Conservation (phyloP, 2,113 vertebrate genomes). For the Saccopteryx leptura region DNA sequence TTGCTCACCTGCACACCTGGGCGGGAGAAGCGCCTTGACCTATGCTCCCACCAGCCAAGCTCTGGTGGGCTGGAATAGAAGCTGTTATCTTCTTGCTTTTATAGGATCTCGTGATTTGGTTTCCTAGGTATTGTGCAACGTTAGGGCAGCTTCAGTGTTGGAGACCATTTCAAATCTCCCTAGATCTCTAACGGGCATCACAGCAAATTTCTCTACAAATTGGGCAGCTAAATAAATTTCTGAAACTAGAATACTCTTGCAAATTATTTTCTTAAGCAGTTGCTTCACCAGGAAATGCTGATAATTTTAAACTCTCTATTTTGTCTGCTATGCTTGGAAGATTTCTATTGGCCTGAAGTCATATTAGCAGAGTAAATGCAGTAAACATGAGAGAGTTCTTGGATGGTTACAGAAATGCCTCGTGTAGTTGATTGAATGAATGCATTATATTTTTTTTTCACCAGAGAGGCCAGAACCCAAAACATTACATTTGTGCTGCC, state of each 20-base stretch:
- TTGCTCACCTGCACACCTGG: background rate
- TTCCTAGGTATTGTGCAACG: background rate
- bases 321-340: background rate
- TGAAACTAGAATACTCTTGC: background rate
- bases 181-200: background rate
- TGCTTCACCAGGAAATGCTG: background rate
- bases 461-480: background rate
- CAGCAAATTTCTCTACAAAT: background rate
- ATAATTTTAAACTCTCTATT: background rate
- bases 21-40: accelerated
- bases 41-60: background rate
- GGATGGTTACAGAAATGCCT: background rate
- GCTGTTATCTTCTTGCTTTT: background rate
- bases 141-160: background rate
- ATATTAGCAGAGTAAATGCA: background rate
- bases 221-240: background rate
- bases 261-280: background rate
- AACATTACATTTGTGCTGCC: background rate
- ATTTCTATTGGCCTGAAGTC: background rate
- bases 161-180: background rate
- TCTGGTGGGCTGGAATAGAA: background rate
- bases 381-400: background rate
- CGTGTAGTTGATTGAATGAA: background rate
- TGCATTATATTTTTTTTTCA: background rate
- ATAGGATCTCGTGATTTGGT: background rate